Base-by-base conservation (phyloP, 1,140 invertebrate species). In the Nixonia krombeini region DNA sequence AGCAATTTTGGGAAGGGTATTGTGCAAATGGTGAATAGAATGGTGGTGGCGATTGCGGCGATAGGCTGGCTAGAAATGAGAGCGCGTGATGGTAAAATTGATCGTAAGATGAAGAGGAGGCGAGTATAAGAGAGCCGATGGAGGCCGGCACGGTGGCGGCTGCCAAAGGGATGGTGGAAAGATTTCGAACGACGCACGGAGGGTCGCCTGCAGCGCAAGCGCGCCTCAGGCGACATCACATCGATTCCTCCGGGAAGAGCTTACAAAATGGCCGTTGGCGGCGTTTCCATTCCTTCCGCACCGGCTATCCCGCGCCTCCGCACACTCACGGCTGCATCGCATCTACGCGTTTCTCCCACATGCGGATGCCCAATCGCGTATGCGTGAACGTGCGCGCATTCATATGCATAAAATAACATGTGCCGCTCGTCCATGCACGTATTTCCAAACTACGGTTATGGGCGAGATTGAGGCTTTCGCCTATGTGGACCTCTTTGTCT, bases 171-270 rank as follows among this genome's bases (percentile, higher is more conserved):
- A 42, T 26, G 26, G 31, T 35, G 28, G 25, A 47, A 49, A 64
- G 42, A 41, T 68, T 67, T 29, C 51, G 46, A 51, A 76, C 75
- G 71, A 75, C 57, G 73, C 63, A 62, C 57, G 75, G 73, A 79
- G 73, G 78, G 70, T 74, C 64, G 81, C 79, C 77, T 45, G 75
- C 71, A 73, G 83, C 84, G 83, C 84, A 85, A 84, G 83, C 84
- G 84, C 81, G 77, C 82, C 82, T 83, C 74, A 72, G 83, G 83
- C 81, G 74, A 85, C 81, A 76, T 80, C 82, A 82, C 84, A 85
- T 85, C 82, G 84, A 85, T 85, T 85, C 84, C 83, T 83, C 78
- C 77, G 78, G 79, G 79, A 85, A 82, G 77, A 82, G 83, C 81
- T 84, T 84, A 85, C 84, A 85, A 85, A 85, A 85, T 85, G 84